Percentiles rank a stretch among this genome's conserved stretches.
Evolutionary conservation across 2,888 invertebrate species (phyloP).

Genomic region (Mythimna vitellina): DNA sequence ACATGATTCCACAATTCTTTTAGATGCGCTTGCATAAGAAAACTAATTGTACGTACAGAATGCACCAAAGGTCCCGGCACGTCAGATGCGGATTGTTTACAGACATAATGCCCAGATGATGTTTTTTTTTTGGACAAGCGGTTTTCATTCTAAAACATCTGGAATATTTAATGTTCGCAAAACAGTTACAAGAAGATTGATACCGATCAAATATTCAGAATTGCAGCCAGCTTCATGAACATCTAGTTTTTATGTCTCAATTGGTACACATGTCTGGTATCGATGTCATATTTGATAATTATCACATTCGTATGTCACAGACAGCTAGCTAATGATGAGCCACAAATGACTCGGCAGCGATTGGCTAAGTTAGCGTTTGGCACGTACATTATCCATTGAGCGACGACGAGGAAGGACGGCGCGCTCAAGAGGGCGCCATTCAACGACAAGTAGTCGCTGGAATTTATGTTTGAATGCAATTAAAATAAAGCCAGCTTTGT

Average conservation of each 20-base stretch:
- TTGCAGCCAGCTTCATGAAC: conserved; percentile 12
- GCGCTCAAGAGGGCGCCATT: conserved; percentile 64
- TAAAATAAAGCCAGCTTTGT: conserved; percentile 72
- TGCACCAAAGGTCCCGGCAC: conserved; percentile 73
- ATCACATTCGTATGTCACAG: conserved; percentile 39
- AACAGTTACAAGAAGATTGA: conserved; percentile 58
- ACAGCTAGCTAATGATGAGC: conserved; percentile 73
- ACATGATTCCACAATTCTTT: conserved; percentile 63
- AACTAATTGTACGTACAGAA: conserved; percentile 76
- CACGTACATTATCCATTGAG: conserved; percentile 85
- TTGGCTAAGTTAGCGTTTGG: conserved; percentile 87
- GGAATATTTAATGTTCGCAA: conserved; percentile 59
- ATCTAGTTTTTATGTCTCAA: conserved; percentile 18
- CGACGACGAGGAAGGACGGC: conserved; percentile 73
- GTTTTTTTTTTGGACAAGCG: conserved; percentile 63
- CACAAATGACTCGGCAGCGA: conserved; percentile 75
- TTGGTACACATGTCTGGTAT: conserved; percentile 17
- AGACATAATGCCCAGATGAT: conserved; percentile 75
- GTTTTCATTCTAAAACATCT: conserved; percentile 67
- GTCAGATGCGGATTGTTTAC: conserved; percentile 73
- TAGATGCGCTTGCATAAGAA: conserved; percentile 67
- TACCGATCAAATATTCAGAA: conserved; percentile 45
- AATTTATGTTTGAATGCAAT: conserved; percentile 75
- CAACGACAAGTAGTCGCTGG: conserved; percentile 67
- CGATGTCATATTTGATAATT: conserved; percentile 35